A percentile compares a stretch with the other conserved stretches of the same genome.
Conservation (phyloP, 2,888 invertebrate genomes). For the Acrobasis repandana region DNA sequence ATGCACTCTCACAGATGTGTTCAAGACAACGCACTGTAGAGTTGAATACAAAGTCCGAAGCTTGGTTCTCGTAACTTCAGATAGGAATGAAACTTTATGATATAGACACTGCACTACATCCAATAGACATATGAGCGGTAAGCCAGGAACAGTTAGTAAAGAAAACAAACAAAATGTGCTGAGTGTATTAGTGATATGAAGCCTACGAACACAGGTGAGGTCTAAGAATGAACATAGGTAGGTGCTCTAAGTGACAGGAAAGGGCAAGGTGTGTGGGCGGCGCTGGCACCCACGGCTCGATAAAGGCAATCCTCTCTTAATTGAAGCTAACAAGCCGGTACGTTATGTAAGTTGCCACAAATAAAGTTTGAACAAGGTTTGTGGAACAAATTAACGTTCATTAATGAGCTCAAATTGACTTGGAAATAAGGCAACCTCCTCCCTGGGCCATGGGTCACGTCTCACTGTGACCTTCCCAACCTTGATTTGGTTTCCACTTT, state of each 20-base stretch:
- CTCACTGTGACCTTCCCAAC: slow-evolving; percentile 88
- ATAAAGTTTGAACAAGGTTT: slow-evolving; percentile 54
- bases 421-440: slow-evolving; percentile 57
- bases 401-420: slow-evolving; percentile 56
- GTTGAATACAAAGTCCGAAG: slow-evolving; percentile 43
- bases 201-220: slow-evolving; percentile 57
- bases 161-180: slow-evolving; percentile 57
- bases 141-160: slow-evolving; percentile 56
- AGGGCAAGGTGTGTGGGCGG: slow-evolving; percentile 60
- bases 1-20: slow-evolving; percentile 39
- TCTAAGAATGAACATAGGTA: slow-evolving; percentile 59
- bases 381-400: slow-evolving; percentile 52
- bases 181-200: slow-evolving; percentile 59
- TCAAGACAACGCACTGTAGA: slow-evolving; percentile 30
- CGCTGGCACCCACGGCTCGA: slow-evolving; percentile 82
- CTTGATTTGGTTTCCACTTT: slow-evolving; percentile 93
- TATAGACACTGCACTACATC: slow-evolving; percentile 64
- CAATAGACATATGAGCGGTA: slow-evolving; percentile 61
- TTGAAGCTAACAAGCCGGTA: slow-evolving; percentile 70
- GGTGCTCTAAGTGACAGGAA: slow-evolving; percentile 58
- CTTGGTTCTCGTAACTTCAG: slow-evolving; percentile 46
- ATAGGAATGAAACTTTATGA: slow-evolving; percentile 40
- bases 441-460: slow-evolving; percentile 86
- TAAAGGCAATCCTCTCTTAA: slow-evolving; percentile 61
- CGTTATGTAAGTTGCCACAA: slow-evolving; percentile 60